Base-by-base conservation (phyloP, 1,140 invertebrate species). In the Saccostrea cuccullata region DNA sequence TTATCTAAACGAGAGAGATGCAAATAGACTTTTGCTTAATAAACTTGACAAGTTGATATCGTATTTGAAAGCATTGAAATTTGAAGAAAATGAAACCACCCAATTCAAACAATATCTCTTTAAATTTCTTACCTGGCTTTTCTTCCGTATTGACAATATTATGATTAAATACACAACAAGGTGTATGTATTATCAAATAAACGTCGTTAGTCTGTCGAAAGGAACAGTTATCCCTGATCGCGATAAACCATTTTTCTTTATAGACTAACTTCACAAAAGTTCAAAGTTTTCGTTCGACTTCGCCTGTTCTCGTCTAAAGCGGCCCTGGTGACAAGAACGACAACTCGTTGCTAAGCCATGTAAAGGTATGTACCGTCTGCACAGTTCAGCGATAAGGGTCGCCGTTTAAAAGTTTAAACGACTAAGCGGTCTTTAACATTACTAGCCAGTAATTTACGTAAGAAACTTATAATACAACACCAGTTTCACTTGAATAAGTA, bases 211-310 rank as follows among this genome's bases (percentile, higher is more conserved):
- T 77, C 70, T 77, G 70, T 77, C 70, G 70, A 77, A 30, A 30
- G 30, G 23, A 23, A 77, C 70, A 77, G 13, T 30, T 77, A 77
- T 77, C 70, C 70, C 70, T 36, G 70, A 77, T 77, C 70, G 70
- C 70, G 70, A 77, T 77, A 77, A 77, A 77, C 70, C 70, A 77
- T 77, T 77, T 77, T 77, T 77, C 70, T 77, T 77, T 77, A 77
- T 77, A 77, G 70, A 77, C 70, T 73, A 30, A 73, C 70, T 77
- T 77, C 26, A 30, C 26, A 77, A 77, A 36, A 77, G 70, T 77
- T 77, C 70, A 77, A 77, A 77, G 70, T 77, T 77, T 77, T 77
- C 70, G 70, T 77, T 77, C 70, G 70, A 77, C 70, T 77, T 77
- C 70, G 26, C 70, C 30, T 30, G 70, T 77, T 77, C 30, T 36